These are phyloP conservation scores for Haliaeetus leucogaster DNA, from an alignment of 2,113 vertebrate species.

Conservation along the genomic window DNA sequence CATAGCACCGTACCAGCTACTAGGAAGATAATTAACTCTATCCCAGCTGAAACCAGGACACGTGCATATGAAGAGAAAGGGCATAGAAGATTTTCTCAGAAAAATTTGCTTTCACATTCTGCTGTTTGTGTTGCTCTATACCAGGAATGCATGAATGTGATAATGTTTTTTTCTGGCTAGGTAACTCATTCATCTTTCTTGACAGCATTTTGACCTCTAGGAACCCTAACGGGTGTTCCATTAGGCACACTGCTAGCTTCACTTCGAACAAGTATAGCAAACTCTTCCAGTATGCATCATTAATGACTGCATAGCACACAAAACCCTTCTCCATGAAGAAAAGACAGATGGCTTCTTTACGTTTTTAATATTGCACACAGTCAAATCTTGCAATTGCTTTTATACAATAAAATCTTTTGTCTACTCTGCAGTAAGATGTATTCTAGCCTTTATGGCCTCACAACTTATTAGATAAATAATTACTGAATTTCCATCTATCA, in stretches of 20 bases:
- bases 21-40: too few relatives aligned
- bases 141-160: neutral
- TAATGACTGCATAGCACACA: neutral
- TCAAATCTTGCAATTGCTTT: conserved; percentile 10
- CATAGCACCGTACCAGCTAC: too few relatives aligned
- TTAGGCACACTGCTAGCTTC: neutral
- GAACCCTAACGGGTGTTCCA: conserved; percentile 11
- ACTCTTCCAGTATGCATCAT: conserved; percentile 4
- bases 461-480: conserved; percentile 43
- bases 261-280: neutral
- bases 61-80: neutral
- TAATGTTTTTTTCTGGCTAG: neutral
- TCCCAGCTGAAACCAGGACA: too few relatives aligned
- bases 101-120: neutral
- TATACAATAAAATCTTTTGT: conserved; percentile 17
- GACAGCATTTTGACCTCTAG: conserved; percentile 29
- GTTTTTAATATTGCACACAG: conserved; percentile 47
- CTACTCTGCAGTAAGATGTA: conserved; percentile 6
- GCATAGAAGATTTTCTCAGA: neutral
- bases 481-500: conserved; percentile 14
- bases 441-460: neutral
- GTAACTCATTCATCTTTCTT: neutral
- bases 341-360: conserved; percentile 41
- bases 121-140: neutral
- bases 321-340: neutral